Conservation (phyloP, 1,140 invertebrate species). For the Helicorthomorpha holstii region DNA sequence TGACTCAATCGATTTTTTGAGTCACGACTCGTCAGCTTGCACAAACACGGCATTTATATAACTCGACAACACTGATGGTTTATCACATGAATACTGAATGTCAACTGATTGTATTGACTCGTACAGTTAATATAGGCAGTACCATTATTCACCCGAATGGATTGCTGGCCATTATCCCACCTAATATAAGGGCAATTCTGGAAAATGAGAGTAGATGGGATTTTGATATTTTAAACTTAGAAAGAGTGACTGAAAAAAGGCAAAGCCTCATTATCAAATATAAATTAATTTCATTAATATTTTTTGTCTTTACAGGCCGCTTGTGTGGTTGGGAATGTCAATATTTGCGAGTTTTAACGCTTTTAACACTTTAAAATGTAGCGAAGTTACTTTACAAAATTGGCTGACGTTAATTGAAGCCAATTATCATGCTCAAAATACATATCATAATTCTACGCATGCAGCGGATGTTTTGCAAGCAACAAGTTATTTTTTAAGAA, state of each 20-base stretch:
- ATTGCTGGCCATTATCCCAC: slow-evolving; percentile 15
- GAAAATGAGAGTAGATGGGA: slow-evolving; percentile 73
- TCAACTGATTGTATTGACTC: too few species aligned
- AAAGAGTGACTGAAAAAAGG: slow-evolving; percentile 66
- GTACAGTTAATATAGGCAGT: too few species aligned
- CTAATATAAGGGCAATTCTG: slow-evolving; percentile 54
- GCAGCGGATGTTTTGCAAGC: slow-evolving; percentile 65
- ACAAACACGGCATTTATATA: too few species aligned
- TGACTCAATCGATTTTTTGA: too few species aligned
- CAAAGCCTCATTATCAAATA: too few species aligned
- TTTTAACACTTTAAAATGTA: slow-evolving; percentile 56
- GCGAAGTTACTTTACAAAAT: slow-evolving; percentile 65
- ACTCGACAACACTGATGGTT: too few species aligned
- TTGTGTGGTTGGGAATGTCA: slow-evolving; percentile 69
- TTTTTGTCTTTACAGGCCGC: slow-evolving; percentile 43
- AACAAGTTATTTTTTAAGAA: slow-evolving; percentile 68
- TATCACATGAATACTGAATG: too few species aligned
- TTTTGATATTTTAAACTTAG: slow-evolving; percentile 85
- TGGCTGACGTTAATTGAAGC: slow-evolving; percentile 84
- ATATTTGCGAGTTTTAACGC: slow-evolving; percentile 70
- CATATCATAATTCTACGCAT: slow-evolving; percentile 94
- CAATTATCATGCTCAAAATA: slow-evolving; percentile 74
- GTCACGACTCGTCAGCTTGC: too few species aligned
- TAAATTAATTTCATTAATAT: too few species aligned
- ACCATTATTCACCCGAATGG: too few species aligned